A percentile compares a stretch with the other conserved stretches of the same genome.
These are phyloP conservation scores for Heliconius congener DNA, from an alignment of 1,140 invertebrate genomes.

Conservation along the genomic window DNA sequence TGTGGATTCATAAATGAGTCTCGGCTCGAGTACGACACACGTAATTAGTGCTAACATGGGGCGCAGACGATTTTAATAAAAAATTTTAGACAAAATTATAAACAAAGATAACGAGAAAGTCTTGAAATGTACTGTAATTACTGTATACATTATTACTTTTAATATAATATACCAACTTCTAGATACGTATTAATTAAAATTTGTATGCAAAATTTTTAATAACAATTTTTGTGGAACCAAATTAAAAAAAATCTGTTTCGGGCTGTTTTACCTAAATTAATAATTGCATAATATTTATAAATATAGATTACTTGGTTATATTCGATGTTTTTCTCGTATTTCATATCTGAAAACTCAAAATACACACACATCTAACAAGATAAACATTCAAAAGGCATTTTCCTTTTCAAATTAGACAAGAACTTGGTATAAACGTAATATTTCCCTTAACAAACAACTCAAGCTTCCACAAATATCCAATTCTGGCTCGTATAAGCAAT, in stretches of 20 bases:
- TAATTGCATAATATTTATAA: neutral
- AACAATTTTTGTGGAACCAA: neutral
- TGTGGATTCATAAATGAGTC: constrained; percentile 44
- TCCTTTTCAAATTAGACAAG: constrained; percentile 9
- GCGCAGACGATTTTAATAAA: constrained; percentile 34
- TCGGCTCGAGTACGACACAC: constrained; percentile 44
- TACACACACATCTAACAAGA: neutral
- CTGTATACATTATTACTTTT: constrained; percentile 3
- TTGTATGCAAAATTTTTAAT: neutral
- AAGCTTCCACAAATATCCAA: constrained; percentile 78
- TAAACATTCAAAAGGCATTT: neutral
- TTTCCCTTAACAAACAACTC: constrained; percentile 66
- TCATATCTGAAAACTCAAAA: neutral
- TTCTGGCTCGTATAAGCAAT: constrained; percentile 79
- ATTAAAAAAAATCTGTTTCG: neutral
- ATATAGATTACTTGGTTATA: neutral
- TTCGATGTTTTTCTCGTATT: neutral
- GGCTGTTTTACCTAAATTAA: neutral
- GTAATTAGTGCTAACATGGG: constrained; percentile 45
- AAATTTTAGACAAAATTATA: constrained; percentile 24
- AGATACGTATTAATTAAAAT: neutral
- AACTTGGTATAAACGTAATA: constrained; percentile 52
- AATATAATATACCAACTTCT: neutral
- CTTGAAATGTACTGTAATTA: constrained; percentile 13
- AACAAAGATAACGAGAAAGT: constrained; percentile 21